Conservation (phyloP, 2,113 vertebrate species). For the Ammospiza caudacuta region DNA sequence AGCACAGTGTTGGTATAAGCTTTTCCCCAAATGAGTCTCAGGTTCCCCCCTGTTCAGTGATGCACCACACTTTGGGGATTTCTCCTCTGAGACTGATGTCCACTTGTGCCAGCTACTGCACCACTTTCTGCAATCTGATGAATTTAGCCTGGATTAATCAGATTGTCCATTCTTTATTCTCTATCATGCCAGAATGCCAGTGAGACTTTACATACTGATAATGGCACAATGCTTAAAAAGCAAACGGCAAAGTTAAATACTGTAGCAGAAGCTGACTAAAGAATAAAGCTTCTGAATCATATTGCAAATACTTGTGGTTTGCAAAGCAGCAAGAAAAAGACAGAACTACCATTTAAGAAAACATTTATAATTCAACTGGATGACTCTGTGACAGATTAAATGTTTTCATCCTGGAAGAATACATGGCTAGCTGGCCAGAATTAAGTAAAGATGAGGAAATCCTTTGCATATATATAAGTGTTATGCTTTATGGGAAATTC, state of each 20-base stretch:
- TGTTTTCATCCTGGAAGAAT: conserved; percentile 24
- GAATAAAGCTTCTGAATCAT: conserved; percentile 48
- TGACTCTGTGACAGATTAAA: conserved; percentile 47
- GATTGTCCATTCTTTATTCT: neutral
- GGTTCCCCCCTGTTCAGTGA: fast-evolving
- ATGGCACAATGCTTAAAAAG: neutral
- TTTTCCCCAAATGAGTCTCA: neutral
- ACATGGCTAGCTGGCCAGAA: conserved; percentile 22
- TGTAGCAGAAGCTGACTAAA: neutral
- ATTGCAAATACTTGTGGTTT: conserved; percentile 62
- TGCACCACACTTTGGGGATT: too few relatives aligned
- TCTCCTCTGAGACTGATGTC: neutral
- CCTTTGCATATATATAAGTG: neutral
- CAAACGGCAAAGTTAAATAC: neutral
- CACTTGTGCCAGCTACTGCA: neutral
- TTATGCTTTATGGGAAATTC: neutral
- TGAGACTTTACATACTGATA: neutral
- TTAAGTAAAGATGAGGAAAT: conserved; percentile 49
- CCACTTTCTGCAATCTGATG: neutral
- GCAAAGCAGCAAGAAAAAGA: conserved; percentile 51
- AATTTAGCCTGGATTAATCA: neutral
- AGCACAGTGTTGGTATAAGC: neutral
- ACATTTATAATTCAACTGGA: conserved; percentile 54
- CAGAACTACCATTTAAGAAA: conserved; percentile 57
- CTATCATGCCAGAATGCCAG: neutral